Conservation (phyloP, 2,888 invertebrate species). For the Nysson spinosus region DNA sequence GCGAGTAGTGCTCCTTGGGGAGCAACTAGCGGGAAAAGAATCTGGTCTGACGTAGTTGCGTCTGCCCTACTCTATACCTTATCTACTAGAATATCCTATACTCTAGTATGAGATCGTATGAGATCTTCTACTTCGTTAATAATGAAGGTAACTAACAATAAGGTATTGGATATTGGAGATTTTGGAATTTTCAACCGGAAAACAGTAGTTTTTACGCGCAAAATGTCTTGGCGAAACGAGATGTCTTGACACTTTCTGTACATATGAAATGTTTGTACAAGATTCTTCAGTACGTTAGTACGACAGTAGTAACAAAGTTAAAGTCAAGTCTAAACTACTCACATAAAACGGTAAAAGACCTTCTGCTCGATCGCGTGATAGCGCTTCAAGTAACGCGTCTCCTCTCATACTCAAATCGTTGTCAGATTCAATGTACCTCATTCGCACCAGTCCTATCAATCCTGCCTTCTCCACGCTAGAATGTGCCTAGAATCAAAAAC, state of each 20-base stretch:
- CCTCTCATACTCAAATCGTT: slow-evolving; percentile 91
- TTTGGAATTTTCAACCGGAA: no score
- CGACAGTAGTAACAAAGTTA: no score
- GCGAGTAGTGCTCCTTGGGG: slow-evolving; percentile 45
- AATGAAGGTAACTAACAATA: no score
- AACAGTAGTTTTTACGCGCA: no score
- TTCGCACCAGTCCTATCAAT: slow-evolving; percentile 92
- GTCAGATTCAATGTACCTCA: slow-evolving; percentile 95
- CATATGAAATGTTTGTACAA: no score
- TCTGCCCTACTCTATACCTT: slow-evolving; percentile 9
- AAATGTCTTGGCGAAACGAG: no score
- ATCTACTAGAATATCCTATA: slow-evolving; percentile 13
- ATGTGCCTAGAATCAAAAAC: slow-evolving; percentile 89
- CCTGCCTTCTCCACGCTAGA: slow-evolving; percentile 98
- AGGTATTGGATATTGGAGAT: no score
- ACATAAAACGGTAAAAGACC: slow-evolving; percentile 96
- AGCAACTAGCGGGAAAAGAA: slow-evolving; percentile 51
- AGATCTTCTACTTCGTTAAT: no score
- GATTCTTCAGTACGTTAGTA: no score
- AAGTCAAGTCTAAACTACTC: slow-evolving; percentile 79
- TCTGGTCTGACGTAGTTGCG: slow-evolving; percentile 30
- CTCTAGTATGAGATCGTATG: no score
- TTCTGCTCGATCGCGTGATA: slow-evolving; percentile 87
- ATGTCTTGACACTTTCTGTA: no score
- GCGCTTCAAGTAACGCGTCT: slow-evolving; percentile 86